Base-by-base conservation (phyloP, 2,113 vertebrate genomes). In the Cephalopholis sonnerati region DNA sequence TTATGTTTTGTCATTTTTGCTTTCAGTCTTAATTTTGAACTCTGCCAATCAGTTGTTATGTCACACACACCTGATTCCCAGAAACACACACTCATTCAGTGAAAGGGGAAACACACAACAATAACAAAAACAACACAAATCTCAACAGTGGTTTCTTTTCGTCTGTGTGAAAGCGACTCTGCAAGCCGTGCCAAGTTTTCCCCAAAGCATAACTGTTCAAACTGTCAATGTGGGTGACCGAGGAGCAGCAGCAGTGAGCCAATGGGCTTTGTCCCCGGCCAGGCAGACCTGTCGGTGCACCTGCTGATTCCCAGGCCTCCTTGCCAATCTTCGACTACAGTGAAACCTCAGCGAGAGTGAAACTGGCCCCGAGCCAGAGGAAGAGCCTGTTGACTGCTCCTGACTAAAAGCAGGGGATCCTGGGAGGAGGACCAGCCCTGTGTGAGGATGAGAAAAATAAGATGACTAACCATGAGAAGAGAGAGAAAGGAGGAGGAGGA, bases 351-450 rank as follows among this genome's bases (percentile, higher is more conserved):
- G 57, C 48, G 0, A 75, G 87, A 93, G 88, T 90, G 94, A 96
- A 95, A 96, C 95, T 96, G 95, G 95, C 93, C 0, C 7, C 0
- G 66, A 22, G 92, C 95, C 95, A 96, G 85, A 82, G 76, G 93
- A 92, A 83, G 86, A 90, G 79, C 86, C 80, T 75, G 86, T 57
- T 92, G 87, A 91, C 89, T 91, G 85, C 93, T 88, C 69, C 82
- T 90, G 74, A 89, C 62, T 77, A 68, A 32, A 4, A 78, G 69
- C 71, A 76, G 77, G 80, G 68, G 85, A 91, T 82, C 89, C 91
- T 94, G 91, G 91, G 91, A 93, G 92, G 83, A 78, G 82, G 85
- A 88, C 53, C 73, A 51, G 87, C 72, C 79, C 74, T 72, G 81
- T 73, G 74, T 81, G 63, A 32, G 29, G 74, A 81, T 72, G 70